phyloP scores from a whole-genome alignment of 2,888 invertebrate genomes.

The Agrotis segetum region DNA sequence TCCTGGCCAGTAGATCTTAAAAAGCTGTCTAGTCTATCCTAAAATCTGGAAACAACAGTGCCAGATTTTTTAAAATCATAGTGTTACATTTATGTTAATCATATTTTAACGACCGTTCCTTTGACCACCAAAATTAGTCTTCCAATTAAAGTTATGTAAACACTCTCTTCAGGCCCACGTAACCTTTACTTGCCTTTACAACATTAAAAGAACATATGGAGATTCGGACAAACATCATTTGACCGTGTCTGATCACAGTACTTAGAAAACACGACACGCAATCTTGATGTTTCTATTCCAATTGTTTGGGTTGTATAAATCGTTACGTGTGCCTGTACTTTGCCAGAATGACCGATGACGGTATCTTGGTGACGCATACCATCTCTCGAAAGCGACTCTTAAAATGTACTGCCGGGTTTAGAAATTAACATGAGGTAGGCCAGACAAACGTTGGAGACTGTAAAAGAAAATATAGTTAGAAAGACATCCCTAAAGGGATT shows the following conservation, averaged over 20 bases:
- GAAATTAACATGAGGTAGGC: conserved; percentile 24
- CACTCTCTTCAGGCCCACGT: neutral
- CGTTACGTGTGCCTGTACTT: conserved; percentile 44
- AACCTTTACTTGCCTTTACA: conserved; percentile 22
- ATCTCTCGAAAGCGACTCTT: conserved; percentile 61
- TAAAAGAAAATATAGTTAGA: too few relatives aligned
- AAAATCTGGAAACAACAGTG: too few relatives aligned
- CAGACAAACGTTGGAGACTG: too few relatives aligned
- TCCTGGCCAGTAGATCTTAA: too few relatives aligned
- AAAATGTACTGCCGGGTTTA: conserved; percentile 30
- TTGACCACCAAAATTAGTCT: neutral
- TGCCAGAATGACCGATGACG: conserved; percentile 58
- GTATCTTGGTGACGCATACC: conserved; percentile 44
- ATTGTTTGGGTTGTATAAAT: conserved; percentile 58
- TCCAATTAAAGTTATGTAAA: conserved; percentile 9
- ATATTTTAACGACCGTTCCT: neutral
- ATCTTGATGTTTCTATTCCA: conserved; percentile 61
- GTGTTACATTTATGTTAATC: neutral
- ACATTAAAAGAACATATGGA: conserved; percentile 4
- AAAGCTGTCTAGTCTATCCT: too few relatives aligned
- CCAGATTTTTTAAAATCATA: too few relatives aligned
- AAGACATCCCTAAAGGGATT: too few relatives aligned
- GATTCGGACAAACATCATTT: conserved; percentile 50
- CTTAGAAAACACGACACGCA: conserved; percentile 63
- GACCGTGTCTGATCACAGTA: conserved; percentile 52